These are phyloP conservation scores for Seriola dumerili DNA, from an alignment of 2,113 vertebrate genomes.

Conservation along the genomic window DNA sequence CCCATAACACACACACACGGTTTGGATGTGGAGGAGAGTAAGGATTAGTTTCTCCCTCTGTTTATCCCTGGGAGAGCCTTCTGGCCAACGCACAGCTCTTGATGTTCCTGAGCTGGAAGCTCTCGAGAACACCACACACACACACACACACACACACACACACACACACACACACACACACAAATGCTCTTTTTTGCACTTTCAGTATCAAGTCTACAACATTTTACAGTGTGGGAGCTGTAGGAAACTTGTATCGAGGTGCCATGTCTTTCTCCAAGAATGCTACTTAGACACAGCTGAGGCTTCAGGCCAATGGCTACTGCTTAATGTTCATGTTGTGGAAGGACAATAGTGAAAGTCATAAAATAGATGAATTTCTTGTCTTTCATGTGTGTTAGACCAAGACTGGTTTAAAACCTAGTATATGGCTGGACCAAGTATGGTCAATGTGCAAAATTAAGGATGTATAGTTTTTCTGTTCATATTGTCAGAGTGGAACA, in stretches of 20 bases:
- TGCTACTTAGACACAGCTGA: conserved; percentile 43
- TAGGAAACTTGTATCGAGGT: conserved; percentile 54
- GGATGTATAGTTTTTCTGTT: too few relatives aligned
- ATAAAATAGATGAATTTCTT: conserved; percentile 6
- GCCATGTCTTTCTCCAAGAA: conserved; percentile 42
- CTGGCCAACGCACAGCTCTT: conserved; percentile 75
- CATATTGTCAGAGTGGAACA: too few relatives aligned
- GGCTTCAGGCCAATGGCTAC: conserved; percentile 19
- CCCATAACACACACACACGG: conserved; percentile 14
- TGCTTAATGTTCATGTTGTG: conserved; percentile 25
- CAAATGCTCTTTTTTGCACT: conserved; percentile 28
- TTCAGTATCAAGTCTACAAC: conserved; percentile 30
- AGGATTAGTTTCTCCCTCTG: conserved; percentile 75
- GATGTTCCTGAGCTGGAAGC: conserved; percentile 75
- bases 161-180: conserved; percentile 31
- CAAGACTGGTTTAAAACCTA: too few relatives aligned
- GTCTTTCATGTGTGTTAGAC: neutral
- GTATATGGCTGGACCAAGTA: too few relatives aligned
- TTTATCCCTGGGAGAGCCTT: conserved; percentile 76
- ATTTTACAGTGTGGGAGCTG: conserved; percentile 50
- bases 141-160: conserved; percentile 22
- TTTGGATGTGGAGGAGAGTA: conserved; percentile 63
- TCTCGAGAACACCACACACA: conserved; percentile 29
- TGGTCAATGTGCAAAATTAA: too few relatives aligned
- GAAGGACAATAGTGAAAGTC: conserved; percentile 35